Base-by-base conservation (phyloP, 2,797 vertebrate genomes). In the Nannoperca australis region DNA sequence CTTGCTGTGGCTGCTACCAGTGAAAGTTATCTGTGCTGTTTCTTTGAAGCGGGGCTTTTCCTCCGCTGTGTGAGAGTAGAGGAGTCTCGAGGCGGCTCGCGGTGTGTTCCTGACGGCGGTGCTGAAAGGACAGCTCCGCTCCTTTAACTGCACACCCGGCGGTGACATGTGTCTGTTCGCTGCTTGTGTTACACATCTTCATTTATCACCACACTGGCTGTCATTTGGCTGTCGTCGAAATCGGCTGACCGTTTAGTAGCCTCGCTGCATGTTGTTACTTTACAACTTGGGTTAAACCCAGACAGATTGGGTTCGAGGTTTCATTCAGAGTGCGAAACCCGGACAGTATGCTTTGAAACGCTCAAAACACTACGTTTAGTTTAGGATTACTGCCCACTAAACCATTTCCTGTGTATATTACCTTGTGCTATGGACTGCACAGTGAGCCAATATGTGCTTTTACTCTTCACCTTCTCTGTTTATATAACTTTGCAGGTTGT, bases 51-150 rank as follows among this genome's bases (percentile, higher is more conserved):
- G 49, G 40, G 50, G 22, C 2, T 70, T 80, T 67, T 49, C 17
- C 38, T 18, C 2, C n/a, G 53, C 47, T 12, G 59, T 40, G 75
- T 22, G 58, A 53, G 76, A 73, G 78, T 61, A 18, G 60, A 55
- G 54, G 54, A 40, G 6, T 22, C 5, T 54, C 34, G 49, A 14
- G 58, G 71, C 62, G 59, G 53, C 27, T 42, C 63, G 11, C 10
- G 0, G 50, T 12, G 50, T 80, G 78, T 82, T 75, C 85, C 76
- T 67, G 34, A 54, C 64, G 80, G 70, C 71, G 89, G 93, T 94
- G 90, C 93, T 95, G 93, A 91, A 89, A 12, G 92, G 88, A 93
- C 65, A 94, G 93, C 88, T 93, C 84, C 78, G 30, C 59, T 27
- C 0, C 4, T 30, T 51, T 17, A 32, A 5, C 44, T 7, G 7